phyloP scores from a whole-genome alignment of 2,797 vertebrate genomes.

The Salmo trutta region DNA sequence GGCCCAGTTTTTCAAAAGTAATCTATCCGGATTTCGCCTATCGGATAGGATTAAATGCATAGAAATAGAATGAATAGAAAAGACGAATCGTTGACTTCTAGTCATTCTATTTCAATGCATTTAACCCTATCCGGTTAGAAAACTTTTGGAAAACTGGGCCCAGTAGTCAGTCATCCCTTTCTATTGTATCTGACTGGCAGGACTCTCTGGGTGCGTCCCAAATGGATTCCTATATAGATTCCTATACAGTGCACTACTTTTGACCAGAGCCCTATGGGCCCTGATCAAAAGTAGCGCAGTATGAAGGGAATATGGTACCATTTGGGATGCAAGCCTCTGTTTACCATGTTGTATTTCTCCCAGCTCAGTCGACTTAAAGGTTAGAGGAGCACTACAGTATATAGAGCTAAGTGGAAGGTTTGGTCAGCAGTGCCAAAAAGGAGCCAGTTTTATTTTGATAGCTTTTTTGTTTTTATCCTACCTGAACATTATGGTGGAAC shows the following conservation, averaged over 20 bases:
- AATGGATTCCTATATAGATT: neutral
- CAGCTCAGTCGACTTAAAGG: conserved; percentile 4
- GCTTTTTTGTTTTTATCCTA: neutral
- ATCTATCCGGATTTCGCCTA: too few species aligned
- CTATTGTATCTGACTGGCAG: neutral
- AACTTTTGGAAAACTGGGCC: too few species aligned
- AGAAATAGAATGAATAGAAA: too few species aligned
- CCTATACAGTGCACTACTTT: neutral
- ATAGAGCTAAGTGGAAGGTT: conserved; percentile 13
- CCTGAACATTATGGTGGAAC: conserved; percentile 33
- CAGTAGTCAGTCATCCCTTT: neutral
- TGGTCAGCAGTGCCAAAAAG: conserved; percentile 52
- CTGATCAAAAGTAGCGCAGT: neutral
- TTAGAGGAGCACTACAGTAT: conserved; percentile 11
- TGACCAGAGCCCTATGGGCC: too few species aligned
- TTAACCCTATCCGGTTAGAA: too few species aligned
- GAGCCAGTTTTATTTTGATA: neutral
- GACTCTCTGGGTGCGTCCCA: neutral
- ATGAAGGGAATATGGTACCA: neutral
- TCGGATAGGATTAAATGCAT: too few species aligned
- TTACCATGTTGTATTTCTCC: conserved; percentile 9
- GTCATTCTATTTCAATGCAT: too few species aligned
- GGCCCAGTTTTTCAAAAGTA: neutral
- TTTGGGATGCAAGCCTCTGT: neutral
- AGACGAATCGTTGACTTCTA: too few species aligned